These are phyloP conservation scores for Sarotherodon lohbergeri DNA, from an alignment of 2,113 vertebrate genomes.

Conservation along the genomic window DNA sequence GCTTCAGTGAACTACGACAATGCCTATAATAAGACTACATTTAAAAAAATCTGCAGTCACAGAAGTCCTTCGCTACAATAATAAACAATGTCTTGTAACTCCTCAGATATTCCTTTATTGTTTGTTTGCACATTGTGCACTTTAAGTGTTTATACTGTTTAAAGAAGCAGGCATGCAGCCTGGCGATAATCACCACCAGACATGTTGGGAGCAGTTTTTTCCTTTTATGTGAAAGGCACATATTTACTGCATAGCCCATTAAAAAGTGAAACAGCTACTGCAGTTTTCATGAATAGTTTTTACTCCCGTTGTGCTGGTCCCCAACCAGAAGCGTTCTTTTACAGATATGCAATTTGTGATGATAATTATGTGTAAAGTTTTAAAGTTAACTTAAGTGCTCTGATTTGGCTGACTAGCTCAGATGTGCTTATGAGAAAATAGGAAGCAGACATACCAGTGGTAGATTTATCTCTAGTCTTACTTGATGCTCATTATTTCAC, in stretches of 20 bases:
- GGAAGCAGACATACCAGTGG: background rate
- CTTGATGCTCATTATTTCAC: constrained; percentile 25
- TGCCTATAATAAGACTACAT: background rate
- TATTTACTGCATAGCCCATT: constrained; percentile 30
- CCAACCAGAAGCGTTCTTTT: background rate
- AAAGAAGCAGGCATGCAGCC: constrained; percentile 1
- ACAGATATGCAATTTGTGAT: background rate
- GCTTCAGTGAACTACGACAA: background rate
- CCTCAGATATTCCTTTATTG: background rate
- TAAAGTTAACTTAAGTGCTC: background rate
- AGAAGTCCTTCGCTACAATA: background rate
- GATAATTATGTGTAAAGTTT: background rate
- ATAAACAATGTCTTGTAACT: background rate
- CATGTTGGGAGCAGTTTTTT: background rate
- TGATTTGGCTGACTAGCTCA: background rate
- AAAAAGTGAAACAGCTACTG: constrained; percentile 7
- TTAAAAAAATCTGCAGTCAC: background rate
- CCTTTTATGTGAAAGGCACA: constrained; percentile 7
- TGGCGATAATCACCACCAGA: constrained; percentile 37
- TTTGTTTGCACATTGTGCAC: constrained; percentile 10
- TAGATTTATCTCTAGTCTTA: constrained; percentile 17
- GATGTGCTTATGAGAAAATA: background rate
- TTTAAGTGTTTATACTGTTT: constrained; percentile 10
- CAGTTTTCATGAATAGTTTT: background rate
- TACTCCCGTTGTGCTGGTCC: background rate